Conservation (phyloP, 1,140 invertebrate species). For the Theocolax elegans region DNA sequence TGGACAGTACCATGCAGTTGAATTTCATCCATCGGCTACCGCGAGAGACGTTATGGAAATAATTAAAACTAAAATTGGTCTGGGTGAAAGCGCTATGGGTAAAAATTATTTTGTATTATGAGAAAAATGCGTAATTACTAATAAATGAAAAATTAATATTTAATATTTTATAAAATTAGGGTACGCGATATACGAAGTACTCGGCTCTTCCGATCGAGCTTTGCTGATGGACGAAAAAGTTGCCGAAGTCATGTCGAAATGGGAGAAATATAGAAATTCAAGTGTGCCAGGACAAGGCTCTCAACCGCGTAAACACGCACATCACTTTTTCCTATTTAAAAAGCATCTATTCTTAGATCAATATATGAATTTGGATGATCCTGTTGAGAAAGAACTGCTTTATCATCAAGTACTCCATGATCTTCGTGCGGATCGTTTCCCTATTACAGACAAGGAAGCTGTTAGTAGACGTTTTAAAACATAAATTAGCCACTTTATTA, state of each 20-base stretch:
- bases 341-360: slow-evolving; percentile 93
- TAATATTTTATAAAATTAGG: slow-evolving; percentile 63
- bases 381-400: slow-evolving; percentile 94
- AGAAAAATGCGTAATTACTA: too few species aligned
- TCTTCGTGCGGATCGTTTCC: slow-evolving; percentile 89
- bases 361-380: slow-evolving; percentile 85
- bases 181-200: slow-evolving; percentile 83
- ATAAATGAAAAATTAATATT: too few species aligned
- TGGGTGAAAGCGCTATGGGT: slow-evolving; percentile 83
- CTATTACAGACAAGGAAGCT: slow-evolving; percentile 91
- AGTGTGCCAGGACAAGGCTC: slow-evolving; percentile 65
- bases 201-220: slow-evolving; percentile 85
- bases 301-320: slow-evolving; percentile 66
- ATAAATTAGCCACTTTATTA: too few species aligned
- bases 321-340: slow-evolving; percentile 84
- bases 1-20: slow-evolving; percentile 93
- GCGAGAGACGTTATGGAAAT: slow-evolving; percentile 90
- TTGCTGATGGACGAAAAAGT: slow-evolving; percentile 87
- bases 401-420: slow-evolving; percentile 95
- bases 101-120: slow-evolving; percentile 34
- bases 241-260: slow-evolving; percentile 94
- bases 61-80: slow-evolving; percentile 92
- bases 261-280: slow-evolving; percentile 86
- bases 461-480: slow-evolving; percentile 67
- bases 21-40: slow-evolving; percentile 94